Conservation (phyloP, 2,797 vertebrate species). For the Acropternis orthonyx region DNA sequence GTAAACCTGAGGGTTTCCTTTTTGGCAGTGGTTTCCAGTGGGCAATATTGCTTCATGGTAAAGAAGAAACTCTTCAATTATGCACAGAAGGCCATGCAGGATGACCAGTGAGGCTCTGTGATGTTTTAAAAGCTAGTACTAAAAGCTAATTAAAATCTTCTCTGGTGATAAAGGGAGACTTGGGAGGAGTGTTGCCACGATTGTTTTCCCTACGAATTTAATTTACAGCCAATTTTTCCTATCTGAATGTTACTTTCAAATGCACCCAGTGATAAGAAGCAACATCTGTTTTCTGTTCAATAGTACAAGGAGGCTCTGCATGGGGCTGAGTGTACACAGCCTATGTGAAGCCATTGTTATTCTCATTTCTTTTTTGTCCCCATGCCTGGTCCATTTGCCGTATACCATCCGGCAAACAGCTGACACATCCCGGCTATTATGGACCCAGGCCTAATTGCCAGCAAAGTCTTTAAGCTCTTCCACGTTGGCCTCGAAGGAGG, state of each 20-base stretch:
- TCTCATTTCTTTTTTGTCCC: slow-evolving; percentile 79
- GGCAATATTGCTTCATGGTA: slow-evolving; percentile 13
- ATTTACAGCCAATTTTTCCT: slow-evolving; percentile 79
- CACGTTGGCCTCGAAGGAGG: slow-evolving; percentile 63
- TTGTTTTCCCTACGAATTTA: slow-evolving; percentile 81
- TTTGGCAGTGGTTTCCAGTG: slow-evolving; percentile 36
- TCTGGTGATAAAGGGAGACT: slow-evolving; percentile 78
- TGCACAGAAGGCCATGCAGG: slow-evolving; percentile 38
- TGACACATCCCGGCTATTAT: slow-evolving; percentile 81
- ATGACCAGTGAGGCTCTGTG: slow-evolving; percentile 67
- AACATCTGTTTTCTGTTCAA: slow-evolving; percentile 93
- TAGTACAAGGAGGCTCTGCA: slow-evolving; percentile 82
- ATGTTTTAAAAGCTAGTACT: slow-evolving; percentile 76
- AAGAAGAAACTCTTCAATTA: slow-evolving; percentile 48
- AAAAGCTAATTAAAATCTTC: slow-evolving; percentile 83
- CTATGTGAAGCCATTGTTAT: slow-evolving; percentile 79
- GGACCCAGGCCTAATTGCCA: slow-evolving; percentile 74
- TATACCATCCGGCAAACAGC: slow-evolving; percentile 82
- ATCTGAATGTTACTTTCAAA: slow-evolving; percentile 87
- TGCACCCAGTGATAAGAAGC: slow-evolving; percentile 85
- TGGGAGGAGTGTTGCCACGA: slow-evolving; percentile 69
- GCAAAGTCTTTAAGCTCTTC: slow-evolving; percentile 70
- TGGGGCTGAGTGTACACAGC: slow-evolving; percentile 80
- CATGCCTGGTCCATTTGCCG: slow-evolving; percentile 81
- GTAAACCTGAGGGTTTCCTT: slow-evolving; percentile 29